Base-by-base conservation (phyloP, 2,888 invertebrate species). In the Polietes domitor region DNA sequence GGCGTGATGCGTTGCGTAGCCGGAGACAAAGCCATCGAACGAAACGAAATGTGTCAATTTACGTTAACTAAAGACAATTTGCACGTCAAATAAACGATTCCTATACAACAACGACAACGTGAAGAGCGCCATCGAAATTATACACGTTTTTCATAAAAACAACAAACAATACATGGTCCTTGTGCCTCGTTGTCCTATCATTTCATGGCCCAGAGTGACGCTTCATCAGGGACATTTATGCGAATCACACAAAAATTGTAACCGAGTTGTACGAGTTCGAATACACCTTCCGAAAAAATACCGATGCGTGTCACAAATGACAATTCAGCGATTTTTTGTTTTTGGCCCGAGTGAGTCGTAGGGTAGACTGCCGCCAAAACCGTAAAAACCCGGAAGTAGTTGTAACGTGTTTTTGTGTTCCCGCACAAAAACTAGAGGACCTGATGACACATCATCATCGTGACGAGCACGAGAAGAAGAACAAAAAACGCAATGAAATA, bases 81-180 rank as follows among this genome's bases (percentile, higher is more conserved):
- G 50, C 71, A 71, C 71, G 68, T 68, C 68, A 68, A 68, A 43
- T 68, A 65, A 65, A 41, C 65, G 65, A 65, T 65, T 65, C 41
- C 37, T 65, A 65, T 65, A 41, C 58, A 28, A 61, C 58, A 26
- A 9, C 32, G 32, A 9, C 32, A 32, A 9, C 9, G n/a, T 32
- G 9, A 6, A 6, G n/a, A n/a, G n/a, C n/a, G n/a, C n/a, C n/a
- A 65, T 19, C 9, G 37, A 63, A 63, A 19, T 63, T 37, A 63
- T 63, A 63, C 65, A 65, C 65, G 65, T 65, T 37, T 32, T 65
- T 65, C 65, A 65, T 65, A 32, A 37, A n/a, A 65, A 19, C 19
- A 65, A 41, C 32, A 32, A 41, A 37, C 63, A 63, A 63, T 47
- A 47, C 47, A 4, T n/a, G 47, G n/a, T 47, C 1, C n/a, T 5